Evolutionary conservation across 1,140 invertebrate genomes (phyloP), one percentile per base, ranked within the genome.

Genomic region (Hormaphis cornu): DNA sequence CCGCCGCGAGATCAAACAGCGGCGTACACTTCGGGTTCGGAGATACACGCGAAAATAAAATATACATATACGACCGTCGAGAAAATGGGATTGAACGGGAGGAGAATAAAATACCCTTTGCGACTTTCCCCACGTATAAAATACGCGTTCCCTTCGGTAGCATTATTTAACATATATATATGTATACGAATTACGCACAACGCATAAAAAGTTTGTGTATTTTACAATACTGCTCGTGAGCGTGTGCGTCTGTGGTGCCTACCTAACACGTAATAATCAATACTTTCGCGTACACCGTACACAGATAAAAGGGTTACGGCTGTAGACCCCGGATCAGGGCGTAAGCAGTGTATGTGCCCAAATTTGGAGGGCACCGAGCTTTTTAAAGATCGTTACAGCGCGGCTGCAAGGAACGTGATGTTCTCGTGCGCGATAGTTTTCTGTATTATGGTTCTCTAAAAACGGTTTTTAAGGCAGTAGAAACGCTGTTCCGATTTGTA

Each of bases 201-300:
- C 18, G 30, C n/a, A n/a, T n/a, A n/a, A 56, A 20, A 37, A 56
- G 30, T 56, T 37, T 56, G 30, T 56, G 18, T 56, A 22, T 35
- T 54, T 30, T 54, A n/a, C n/a, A n/a, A n/a, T n/a, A 5, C 12
- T 46, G 18, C 16, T n/a, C 12, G 26, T 9, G 0, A 16, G 20
- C 20, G 40, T 30, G 37, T 42, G 56, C 42, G 22, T 8, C 5
- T 42, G 35, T 61, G 42, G 42, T n/a, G 58, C 42, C 18, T 42
- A 46, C 30, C 28, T 40, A 63, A n/a, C n/a, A n/a, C n/a, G n/a
- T n/a, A n/a, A n/a, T n/a, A n/a, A 63, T 63, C 59, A 63, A 63
- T 63, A 63, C 59, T 63, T 44, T 63, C 42, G 33, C 59, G 48
- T n/a, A n/a, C n/a, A n/a, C n/a, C 22, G 40, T 63, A 12, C n/a